Base-by-base conservation (phyloP, 1,140 invertebrate species). In the Schlechtendalia chinensis region DNA sequence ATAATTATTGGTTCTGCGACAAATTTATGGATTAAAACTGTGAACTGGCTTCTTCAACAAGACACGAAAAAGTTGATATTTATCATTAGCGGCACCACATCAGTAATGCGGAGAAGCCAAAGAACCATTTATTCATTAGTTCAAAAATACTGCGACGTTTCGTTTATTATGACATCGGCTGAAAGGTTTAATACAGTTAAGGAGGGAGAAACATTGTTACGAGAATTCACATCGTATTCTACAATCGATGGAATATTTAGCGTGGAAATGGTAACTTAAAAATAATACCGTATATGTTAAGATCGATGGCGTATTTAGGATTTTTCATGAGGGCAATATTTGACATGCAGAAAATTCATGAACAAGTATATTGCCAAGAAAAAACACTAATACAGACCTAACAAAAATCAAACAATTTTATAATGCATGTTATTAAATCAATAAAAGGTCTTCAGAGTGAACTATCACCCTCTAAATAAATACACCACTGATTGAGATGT, bases 1-100 rank as follows among this genome's bases (percentile, higher is more conserved):
- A 8, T 81, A 6, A 61, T 61, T 29, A 72, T 74, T 63, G 69
- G 58, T 16, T 74, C 58, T 22, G n/a, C 45, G 47, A 53, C 65
- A 16, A 54, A 72, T 45, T 45, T 81, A 16, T 81, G 81, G 81
- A 58, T 59, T 39, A 77, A 65, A 22, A 54, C 74, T 1, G 74
- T 81, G 8, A 67, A 50, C 6, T 81, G 81, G 81, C 39, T 81
- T 22, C 27, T 81, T n/a, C 24, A 74, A 27, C 59, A 79, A 45
- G 74, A 79, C 6, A 72, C 27, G 4, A 81, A 74, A 67, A 80
- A 63, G 67, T 79, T 77, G 32, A 80, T 81, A 81, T 47, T 75
- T 22, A 50, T 65, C 39, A 81, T 63, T 82, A 77, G 77, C 53
- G 82, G 79, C 29, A 81, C 53, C n/a, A 65, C 59, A 32, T 54